Percentiles rank a stretch among this genome's conserved stretches.
Evolutionary conservation across 2,888 invertebrate genomes (phyloP).

Genomic region (Acronicta aceris): DNA sequence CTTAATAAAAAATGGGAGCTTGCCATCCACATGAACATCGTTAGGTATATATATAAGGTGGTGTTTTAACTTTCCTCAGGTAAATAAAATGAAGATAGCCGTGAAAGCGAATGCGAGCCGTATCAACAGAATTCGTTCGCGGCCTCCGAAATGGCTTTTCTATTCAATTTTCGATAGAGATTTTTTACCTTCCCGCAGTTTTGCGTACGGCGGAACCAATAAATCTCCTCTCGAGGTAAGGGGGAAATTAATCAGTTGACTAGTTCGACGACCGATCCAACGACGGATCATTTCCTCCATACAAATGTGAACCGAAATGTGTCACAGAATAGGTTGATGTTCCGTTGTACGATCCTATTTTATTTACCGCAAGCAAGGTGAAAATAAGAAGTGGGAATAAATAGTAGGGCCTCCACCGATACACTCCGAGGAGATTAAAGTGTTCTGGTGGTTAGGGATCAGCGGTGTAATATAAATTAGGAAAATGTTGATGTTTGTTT

Average conservation of each 20-base stretch:
- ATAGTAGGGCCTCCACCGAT: slow-evolving; percentile 83
- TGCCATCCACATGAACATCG: slow-evolving; percentile 35
- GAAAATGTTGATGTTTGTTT: slow-evolving; percentile 69
- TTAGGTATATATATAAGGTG: slow-evolving; percentile 50
- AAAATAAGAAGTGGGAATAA: slow-evolving; percentile 87
- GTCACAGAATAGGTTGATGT: slow-evolving; percentile 64
- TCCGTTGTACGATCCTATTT: slow-evolving; percentile 58
- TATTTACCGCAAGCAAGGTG: slow-evolving; percentile 84
- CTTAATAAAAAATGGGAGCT: slow-evolving; percentile 42
- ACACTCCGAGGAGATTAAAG: slow-evolving; percentile 87
- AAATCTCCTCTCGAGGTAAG: slow-evolving; percentile 88
- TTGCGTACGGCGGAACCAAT: slow-evolving; percentile 89
- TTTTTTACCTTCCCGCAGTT: slow-evolving; percentile 89
- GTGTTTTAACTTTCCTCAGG: slow-evolving; percentile 68
- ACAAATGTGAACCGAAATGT: slow-evolving; percentile 68
- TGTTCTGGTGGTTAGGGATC: slow-evolving; percentile 73
- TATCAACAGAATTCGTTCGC: slow-evolving; percentile 81
- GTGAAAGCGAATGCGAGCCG: slow-evolving; percentile 77
- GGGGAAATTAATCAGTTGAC: slow-evolving; percentile 88
- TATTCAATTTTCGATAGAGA: slow-evolving; percentile 89
- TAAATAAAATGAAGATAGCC: slow-evolving; percentile 83
- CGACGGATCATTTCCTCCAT: slow-evolving; percentile 62
- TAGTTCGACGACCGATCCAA: slow-evolving; percentile 78
- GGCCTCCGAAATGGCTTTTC: slow-evolving; percentile 86
- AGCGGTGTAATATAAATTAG: slow-evolving; percentile 79